phyloP scores from a whole-genome alignment of 2,888 invertebrate genomes.

The Drosophila falleni region DNA sequence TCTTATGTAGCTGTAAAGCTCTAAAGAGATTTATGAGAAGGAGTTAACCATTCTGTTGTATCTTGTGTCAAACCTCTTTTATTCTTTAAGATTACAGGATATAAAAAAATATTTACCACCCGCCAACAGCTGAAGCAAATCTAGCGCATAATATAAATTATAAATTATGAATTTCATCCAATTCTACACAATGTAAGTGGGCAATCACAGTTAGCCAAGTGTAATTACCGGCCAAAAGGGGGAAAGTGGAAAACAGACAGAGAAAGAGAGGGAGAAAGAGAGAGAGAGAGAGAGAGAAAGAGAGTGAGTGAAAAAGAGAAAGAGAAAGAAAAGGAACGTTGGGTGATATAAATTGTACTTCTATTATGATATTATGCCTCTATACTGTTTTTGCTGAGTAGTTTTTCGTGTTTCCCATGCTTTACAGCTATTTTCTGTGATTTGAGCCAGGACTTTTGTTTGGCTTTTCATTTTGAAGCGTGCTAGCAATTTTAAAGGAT shows the following conservation, averaged over 20 bases:
- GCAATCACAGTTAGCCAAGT: conserved; percentile 34
- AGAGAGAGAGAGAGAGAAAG: not conserved
- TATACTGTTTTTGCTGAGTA: conserved; percentile 46
- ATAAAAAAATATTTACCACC: conserved; percentile 12
- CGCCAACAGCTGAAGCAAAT: conserved; percentile 19
- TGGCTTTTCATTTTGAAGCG: conserved; percentile 49
- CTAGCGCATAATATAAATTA: conserved; percentile 25
- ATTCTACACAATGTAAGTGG: conserved; percentile 42
- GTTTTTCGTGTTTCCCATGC: conserved; percentile 62
- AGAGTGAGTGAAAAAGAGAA: not conserved
- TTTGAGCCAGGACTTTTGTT: conserved; percentile 43
- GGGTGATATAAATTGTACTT: conserved; percentile 14
- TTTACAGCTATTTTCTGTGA: conserved; percentile 30
- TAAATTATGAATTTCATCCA: conserved; percentile 32
- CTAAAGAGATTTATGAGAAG: too few relatives aligned
- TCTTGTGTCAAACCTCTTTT: too few relatives aligned
- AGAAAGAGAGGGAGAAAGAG: not conserved
- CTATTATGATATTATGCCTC: conserved; percentile 36
- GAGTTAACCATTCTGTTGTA: too few relatives aligned
- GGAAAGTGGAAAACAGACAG: not conserved
- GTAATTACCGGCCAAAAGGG: conserved; percentile 21
- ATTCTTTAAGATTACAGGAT: not conserved
- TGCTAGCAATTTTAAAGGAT: conserved; percentile 47
- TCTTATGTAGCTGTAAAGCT: too few relatives aligned
- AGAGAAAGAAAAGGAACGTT: too few relatives aligned